Conservation (phyloP, 2,113 vertebrate species). For the Mesitornis unicolor region DNA sequence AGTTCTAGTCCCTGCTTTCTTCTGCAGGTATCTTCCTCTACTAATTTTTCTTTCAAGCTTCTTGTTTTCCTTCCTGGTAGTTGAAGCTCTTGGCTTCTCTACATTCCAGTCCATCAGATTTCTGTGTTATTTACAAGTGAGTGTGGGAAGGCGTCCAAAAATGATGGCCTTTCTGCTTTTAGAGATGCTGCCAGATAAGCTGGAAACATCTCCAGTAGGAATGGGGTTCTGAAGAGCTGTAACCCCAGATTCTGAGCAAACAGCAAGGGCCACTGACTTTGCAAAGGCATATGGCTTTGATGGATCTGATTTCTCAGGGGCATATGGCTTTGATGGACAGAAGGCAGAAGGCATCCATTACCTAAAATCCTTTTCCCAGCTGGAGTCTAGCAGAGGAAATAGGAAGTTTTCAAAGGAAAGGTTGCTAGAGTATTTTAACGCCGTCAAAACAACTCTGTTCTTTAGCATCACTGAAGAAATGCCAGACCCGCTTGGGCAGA, state of each 20-base stretch:
- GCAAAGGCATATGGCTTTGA: neutral
- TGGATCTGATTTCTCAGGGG: neutral
- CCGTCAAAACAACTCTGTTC: neutral
- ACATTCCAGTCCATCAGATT: neutral
- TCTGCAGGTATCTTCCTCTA: neutral
- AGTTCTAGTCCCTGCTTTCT: neutral
- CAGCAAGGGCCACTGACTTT: neutral
- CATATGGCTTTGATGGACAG: neutral
- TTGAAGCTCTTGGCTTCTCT: neutral
- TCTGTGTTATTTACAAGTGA: neutral
- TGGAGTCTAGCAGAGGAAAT: neutral
- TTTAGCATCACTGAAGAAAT: neutral
- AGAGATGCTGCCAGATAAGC: neutral
- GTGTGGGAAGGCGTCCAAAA: neutral
- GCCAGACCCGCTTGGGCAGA: neutral
- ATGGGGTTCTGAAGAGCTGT: neutral
- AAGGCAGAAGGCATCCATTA: neutral
- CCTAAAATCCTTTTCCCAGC: neutral
- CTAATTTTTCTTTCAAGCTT: neutral
- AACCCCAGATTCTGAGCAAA: neutral
- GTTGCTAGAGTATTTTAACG: neutral
- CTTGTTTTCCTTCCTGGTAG: neutral
- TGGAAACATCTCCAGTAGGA: neutral
- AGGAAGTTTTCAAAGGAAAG: neutral
- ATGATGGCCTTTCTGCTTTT: neutral